Conservation (phyloP, 2,888 invertebrate species). For the Myopa tessellatipennis region DNA sequence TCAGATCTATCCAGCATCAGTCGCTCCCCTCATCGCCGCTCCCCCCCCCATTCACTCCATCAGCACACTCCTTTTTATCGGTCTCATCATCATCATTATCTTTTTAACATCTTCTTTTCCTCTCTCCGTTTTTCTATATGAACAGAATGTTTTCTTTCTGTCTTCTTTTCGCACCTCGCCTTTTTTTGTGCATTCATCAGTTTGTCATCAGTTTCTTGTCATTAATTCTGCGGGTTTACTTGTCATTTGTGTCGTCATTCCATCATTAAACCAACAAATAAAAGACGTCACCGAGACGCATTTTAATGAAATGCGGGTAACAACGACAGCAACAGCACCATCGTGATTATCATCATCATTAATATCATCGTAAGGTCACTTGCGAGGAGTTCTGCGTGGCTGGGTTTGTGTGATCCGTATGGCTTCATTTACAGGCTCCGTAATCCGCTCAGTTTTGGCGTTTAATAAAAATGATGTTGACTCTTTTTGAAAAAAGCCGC, state of each 20-base stretch:
- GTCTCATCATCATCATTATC: too few relatives aligned
- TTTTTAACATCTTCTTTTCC: background rate
- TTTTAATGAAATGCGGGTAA: constrained; percentile 49
- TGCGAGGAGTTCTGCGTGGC: too few relatives aligned
- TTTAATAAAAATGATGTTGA: constrained; percentile 30
- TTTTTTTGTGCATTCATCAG: constrained; percentile 45
- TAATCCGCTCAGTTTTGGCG: constrained; percentile 26
- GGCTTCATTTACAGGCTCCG: constrained; percentile 19
- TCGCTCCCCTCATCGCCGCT: too few relatives aligned
- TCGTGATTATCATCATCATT: background rate
- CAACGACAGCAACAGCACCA: background rate
- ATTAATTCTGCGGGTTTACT: constrained; percentile 52
- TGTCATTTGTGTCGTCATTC: constrained; percentile 53
- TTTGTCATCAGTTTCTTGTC: constrained; percentile 46
- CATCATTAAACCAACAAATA: constrained; percentile 52
- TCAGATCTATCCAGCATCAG: too few relatives aligned
- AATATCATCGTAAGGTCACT: background rate
- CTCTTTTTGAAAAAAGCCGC: constrained; percentile 2
- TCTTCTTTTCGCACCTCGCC: background rate
- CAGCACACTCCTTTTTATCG: too few relatives aligned
- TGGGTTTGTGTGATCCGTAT: background rate
- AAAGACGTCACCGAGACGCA: constrained; percentile 48
- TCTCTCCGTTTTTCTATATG: background rate
- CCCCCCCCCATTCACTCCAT: too few relatives aligned
- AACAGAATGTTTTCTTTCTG: background rate